Evolutionary conservation across 1,140 invertebrate genomes (phyloP), one percentile per base, ranked within the genome.

Genomic region (Dreissena polymorpha): DNA sequence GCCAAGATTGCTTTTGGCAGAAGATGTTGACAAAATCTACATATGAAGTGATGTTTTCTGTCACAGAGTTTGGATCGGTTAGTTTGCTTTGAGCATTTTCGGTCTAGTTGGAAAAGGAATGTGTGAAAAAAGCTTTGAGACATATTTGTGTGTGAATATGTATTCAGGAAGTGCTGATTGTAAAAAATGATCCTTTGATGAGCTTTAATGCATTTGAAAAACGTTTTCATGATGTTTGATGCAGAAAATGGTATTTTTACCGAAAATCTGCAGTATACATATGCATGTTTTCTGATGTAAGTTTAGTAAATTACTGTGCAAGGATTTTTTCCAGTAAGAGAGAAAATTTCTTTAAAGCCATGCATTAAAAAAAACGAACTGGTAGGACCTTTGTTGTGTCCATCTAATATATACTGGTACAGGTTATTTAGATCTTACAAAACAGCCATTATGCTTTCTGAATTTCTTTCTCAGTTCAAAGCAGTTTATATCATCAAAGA

Each of bases 171-270:
- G 39, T 39, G 39, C 39, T 39, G 39, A 8, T 8, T 39, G 39
- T 39, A 5, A 39, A 39, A 39, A 39, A 39, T 39, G 39, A 5
- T 5, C 39, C 39, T 39, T 39, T 2, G 39, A 39, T 39, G 39
- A 39, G 60, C 18, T 63, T 2, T 63, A 10, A n/a, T 63, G 60
- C 7, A n/a, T 63, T 63, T 63, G 60, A n/a, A n/a, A n/a, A 5
- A n/a, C 18, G 7, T 63, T 63, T n/a, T 63, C 23, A 63, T n/a
- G n/a, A 73, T 73, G 71, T 73, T 73, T 73, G 71, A 73, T 73
- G 71, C 71, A 25, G 71, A 73, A 55, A 73, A 57, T 51, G 71
- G 71, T 29, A 73, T 73, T 57, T 73, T 73, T 73, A 60, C 21
- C 23, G 25, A 49, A 25, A 73, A 73, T 27, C 51, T 73, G 71